These are phyloP conservation scores for Malacoctenus gilli DNA, from an alignment of 2,797 vertebrate species.

Conservation along the genomic window DNA sequence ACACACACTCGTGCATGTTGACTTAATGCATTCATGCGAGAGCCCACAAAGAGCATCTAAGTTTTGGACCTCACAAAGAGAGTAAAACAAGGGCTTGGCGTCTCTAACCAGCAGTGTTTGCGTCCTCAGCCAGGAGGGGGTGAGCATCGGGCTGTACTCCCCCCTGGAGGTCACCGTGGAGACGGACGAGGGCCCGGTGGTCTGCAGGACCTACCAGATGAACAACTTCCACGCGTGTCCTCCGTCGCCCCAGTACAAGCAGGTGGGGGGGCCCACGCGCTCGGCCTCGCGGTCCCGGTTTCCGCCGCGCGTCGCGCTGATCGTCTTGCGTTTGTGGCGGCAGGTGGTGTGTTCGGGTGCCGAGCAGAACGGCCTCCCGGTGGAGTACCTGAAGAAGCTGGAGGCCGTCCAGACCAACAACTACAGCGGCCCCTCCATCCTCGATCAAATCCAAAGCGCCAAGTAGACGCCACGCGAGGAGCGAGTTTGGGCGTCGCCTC, in stretches of 20 bases:
- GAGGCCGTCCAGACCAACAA: slow-evolving; percentile 66
- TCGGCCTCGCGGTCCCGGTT: too few species aligned
- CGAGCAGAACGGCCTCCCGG: slow-evolving; percentile 67
- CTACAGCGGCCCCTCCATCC: slow-evolving; percentile 68
- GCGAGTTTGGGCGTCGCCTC: too few species aligned
- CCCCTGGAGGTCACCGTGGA: slow-evolving; percentile 77
- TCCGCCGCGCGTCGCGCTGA: too few species aligned
- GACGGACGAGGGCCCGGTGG: slow-evolving; percentile 58
- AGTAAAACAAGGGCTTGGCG: too few species aligned
- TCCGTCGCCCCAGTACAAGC: slow-evolving; percentile 83
- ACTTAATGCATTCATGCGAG: neutral
- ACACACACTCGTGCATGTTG: neutral
- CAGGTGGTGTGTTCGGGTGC: slow-evolving; percentile 77
- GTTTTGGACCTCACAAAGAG: too few species aligned
- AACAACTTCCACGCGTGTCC: slow-evolving; percentile 71
- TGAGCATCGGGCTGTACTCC: slow-evolving; percentile 68
- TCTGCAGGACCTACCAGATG: slow-evolving; percentile 82
- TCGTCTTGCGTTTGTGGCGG: too few species aligned
- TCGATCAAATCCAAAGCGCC: slow-evolving; percentile 58
- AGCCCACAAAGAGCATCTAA: too few species aligned
- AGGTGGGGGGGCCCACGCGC: too few species aligned
- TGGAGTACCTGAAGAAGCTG: slow-evolving; percentile 64
- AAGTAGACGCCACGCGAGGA: too few species aligned
- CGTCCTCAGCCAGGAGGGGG: slow-evolving; percentile 78
- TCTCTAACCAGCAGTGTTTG: too few species aligned